Evolutionary conservation across 1,140 invertebrate species (phyloP).

Genomic region (Holotrichia oblita): DNA sequence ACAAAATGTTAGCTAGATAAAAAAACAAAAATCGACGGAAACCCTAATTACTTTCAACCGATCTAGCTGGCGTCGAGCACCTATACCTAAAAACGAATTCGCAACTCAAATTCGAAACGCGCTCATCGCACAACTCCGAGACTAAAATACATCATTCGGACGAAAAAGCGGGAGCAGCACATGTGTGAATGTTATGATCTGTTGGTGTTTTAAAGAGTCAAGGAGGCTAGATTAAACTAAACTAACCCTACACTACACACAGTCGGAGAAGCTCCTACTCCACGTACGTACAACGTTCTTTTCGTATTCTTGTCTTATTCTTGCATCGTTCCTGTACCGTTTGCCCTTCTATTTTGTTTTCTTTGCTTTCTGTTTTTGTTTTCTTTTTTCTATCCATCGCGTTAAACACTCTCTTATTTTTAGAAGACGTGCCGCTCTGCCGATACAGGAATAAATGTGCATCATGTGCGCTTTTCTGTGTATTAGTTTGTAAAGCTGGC

Average conservation of each 20-base stretch:
- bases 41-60: background rate
- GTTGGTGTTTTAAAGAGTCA: background rate
- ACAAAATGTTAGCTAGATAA: background rate
- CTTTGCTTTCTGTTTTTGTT: too few relatives aligned
- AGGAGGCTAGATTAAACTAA: conserved; percentile 21
- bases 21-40: background rate
- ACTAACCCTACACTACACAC: conserved; percentile 7
- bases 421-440: background rate
- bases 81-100: background rate
- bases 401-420: conserved; percentile 19
- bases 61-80: background rate
- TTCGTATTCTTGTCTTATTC: background rate
- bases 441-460: background rate
- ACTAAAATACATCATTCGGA: conserved; percentile 21
- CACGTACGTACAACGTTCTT: background rate
- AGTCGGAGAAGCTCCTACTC: conserved; percentile 1
- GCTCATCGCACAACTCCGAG: background rate
- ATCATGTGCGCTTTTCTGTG: background rate
- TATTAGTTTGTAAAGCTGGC: background rate
- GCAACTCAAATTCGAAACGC: background rate
- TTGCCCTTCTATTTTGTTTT: background rate
- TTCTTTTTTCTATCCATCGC: background rate
- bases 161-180: background rate
- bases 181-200: background rate
- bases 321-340: background rate